These are phyloP conservation scores for Camponotus pennsylvanicus DNA, from an alignment of 1,140 invertebrate genomes.

Conservation along the genomic window DNA sequence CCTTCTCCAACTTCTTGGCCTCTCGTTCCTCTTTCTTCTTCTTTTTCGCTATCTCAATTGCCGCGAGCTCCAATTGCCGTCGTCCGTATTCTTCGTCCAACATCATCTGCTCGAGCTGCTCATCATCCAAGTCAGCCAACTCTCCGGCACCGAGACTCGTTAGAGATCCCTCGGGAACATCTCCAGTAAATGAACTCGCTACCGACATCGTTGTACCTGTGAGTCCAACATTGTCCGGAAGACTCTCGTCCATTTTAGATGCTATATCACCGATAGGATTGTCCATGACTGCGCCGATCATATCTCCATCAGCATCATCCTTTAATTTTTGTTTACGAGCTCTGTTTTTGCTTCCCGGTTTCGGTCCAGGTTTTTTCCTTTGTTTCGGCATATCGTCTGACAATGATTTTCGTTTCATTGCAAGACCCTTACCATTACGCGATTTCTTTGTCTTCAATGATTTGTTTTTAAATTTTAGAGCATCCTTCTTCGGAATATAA, in stretches of 20 bases:
- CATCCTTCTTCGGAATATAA: constrained; percentile 84
- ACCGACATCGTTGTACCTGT: constrained; percentile 71
- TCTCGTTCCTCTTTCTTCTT: constrained; percentile 87
- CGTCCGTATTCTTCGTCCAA: constrained; percentile 89
- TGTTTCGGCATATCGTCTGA: constrained; percentile 81
- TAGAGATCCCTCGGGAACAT: constrained; percentile 78
- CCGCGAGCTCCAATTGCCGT: constrained; percentile 86
- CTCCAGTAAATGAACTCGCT: constrained; percentile 74
- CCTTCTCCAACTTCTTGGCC: constrained; percentile 88
- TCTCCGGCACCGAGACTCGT: constrained; percentile 84
- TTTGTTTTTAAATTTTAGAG: constrained; percentile 77
- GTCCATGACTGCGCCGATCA: constrained; percentile 73
- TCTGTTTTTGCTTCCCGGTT: constrained; percentile 84
- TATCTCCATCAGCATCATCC: constrained; percentile 80
- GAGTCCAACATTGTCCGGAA: constrained; percentile 69
- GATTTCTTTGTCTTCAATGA: constrained; percentile 79
- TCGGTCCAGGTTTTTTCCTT: constrained; percentile 84
- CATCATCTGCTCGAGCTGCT: constrained; percentile 88
- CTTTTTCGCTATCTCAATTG: constrained; percentile 87
- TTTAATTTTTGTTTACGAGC: constrained; percentile 75
- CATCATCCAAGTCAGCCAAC: constrained; percentile 87
- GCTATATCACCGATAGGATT: constrained; percentile 73
- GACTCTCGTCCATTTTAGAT: constrained; percentile 75
- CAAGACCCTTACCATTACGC: constrained; percentile 81
- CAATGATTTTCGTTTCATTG: constrained; percentile 76